These are phyloP conservation scores for Ceratina australensis DNA, from an alignment of 1,140 invertebrate genomes.

Conservation along the genomic window DNA sequence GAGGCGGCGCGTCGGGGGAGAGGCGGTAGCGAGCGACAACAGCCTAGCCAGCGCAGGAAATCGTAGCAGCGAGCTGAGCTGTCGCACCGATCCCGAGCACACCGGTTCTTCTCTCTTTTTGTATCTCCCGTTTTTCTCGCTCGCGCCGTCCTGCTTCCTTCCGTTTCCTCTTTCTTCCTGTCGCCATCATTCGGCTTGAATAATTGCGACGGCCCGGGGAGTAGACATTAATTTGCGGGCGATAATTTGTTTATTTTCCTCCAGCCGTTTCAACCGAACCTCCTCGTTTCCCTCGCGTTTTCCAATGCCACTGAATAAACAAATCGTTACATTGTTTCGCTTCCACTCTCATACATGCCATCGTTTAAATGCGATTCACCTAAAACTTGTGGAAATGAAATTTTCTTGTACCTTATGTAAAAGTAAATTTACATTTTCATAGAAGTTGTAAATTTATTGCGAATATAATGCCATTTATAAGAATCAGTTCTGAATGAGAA, in stretches of 20 bases:
- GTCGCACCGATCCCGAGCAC: conserved; percentile 37
- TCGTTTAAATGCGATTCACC: background rate
- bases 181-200: conserved; percentile 11
- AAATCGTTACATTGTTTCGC: background rate
- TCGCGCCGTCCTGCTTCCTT: background rate
- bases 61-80: conserved; percentile 59
- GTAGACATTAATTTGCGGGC: conserved; percentile 28
- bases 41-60: conserved; percentile 60
- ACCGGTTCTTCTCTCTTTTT: conserved; percentile 1
- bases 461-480: too few relatives aligned
- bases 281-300: background rate
- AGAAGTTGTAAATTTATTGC: too few relatives aligned
- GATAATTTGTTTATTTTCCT: conserved; percentile 19
- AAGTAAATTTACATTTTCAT: too few relatives aligned
- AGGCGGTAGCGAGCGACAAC: conserved; percentile 46
- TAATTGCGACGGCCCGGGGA: conserved; percentile 22
- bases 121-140: background rate
- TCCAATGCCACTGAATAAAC: background rate
- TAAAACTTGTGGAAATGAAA: too few relatives aligned
- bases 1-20: conserved; percentile 51
- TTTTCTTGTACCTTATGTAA: too few relatives aligned
- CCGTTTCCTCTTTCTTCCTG: conserved; percentile 24
- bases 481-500: too few relatives aligned
- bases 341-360: background rate
- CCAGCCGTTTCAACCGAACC: background rate